Base-by-base conservation (phyloP, 2,888 invertebrate species). In the Acronicta leporina region DNA sequence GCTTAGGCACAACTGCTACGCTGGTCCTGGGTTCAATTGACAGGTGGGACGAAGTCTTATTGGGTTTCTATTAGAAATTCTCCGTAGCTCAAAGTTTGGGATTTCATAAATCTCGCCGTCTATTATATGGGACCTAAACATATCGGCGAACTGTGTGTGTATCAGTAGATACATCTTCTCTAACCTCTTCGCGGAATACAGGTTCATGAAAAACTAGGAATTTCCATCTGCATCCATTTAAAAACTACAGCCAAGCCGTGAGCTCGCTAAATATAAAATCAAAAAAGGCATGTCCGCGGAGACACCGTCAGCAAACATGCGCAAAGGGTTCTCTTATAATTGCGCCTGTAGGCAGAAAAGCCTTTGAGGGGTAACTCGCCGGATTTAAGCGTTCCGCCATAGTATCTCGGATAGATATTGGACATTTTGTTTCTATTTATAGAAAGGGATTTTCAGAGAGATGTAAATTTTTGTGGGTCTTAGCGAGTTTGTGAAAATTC, bases 241-340 rank as follows among this genome's bases (percentile, higher is more conserved):
- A 68, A 68, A 52, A 69, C 54, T 63, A 47, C 30, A 40, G 10
- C 25, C 45, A 38, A 42, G 33, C 44, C 16, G 15, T 45, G 41
- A 45, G 47, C 38, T 41, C 42, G 55, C 58, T 76, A 56, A 73
- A 68, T 59, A 72, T 49, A 46, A 64, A 74, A 76, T 68, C 61
- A 64, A 73, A 73, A 74, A 73, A 74, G 74, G 63, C 63, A 51
- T 77, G 51, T 63, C 77, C 40, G 55, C 65, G 59, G 73, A 73
- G 74, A 73, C 56, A 38, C 20, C 20, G 58, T 56, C 15, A 42
- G 58, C 64, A 65, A 71, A 77, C 68, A 71, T 56, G 51, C 58
- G 56, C 60, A 77, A 75, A 69, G 62, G 68, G 75, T 63, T 62
- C 40, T 60, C 61, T 75, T 68, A 75, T 75, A 75, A 75, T 75